These are phyloP conservation scores for Ptychadena robeensis DNA, from an alignment of 2,797 vertebrate species.

Conservation along the genomic window DNA sequence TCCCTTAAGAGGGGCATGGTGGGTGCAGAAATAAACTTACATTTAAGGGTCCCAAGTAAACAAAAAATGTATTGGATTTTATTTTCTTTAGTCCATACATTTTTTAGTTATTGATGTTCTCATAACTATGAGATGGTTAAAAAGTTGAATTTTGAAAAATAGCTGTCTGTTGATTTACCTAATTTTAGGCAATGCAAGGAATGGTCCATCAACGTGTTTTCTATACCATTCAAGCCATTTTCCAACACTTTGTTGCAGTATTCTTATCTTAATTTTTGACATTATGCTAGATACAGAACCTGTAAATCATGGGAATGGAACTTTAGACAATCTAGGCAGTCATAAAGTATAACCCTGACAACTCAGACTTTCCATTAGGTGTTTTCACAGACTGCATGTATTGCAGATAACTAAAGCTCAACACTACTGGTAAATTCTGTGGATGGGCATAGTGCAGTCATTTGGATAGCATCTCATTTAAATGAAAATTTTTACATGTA, in stretches of 20 bases:
- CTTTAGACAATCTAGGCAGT: neutral
- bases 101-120: no score
- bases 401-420: constrained; percentile 5
- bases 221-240: neutral
- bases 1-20: no score
- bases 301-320: neutral
- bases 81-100: no score
- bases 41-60: no score
- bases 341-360: constrained; percentile 7
- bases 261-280: neutral
- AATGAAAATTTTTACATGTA: no score
- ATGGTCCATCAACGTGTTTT: neutral
- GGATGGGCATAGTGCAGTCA: neutral
- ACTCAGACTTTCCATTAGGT: neutral
- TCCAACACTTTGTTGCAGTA: neutral
- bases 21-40: no score
- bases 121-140: neutral
- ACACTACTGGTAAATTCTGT: neutral
- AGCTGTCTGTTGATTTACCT: neutral
- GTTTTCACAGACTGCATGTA: constrained; percentile 1
- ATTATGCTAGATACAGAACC: neutral
- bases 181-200: neutral
- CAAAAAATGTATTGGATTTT: no score
- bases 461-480: neutral
- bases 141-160: neutral